Conservation (phyloP, 2,113 vertebrate species). For the Chionomys nivalis region DNA sequence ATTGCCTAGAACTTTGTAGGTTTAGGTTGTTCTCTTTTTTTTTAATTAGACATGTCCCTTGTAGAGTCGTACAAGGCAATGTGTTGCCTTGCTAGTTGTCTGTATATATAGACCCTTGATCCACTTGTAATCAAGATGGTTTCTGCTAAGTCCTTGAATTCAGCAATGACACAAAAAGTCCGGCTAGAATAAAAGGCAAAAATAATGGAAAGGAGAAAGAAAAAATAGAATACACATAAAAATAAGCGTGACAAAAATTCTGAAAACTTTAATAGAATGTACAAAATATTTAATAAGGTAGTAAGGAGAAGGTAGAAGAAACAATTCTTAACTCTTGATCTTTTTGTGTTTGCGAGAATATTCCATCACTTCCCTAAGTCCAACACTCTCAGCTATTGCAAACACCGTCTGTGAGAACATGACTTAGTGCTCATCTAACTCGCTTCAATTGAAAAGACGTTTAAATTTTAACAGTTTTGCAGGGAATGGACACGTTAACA, state of each 20-base stretch:
- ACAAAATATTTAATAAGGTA: not conserved
- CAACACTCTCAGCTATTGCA: not conserved
- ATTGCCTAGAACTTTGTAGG: not conserved
- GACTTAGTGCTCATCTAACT: not conserved
- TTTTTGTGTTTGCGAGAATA: not conserved
- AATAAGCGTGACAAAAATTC: not conserved
- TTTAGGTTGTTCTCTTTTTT: not conserved
- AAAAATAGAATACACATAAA: not conserved
- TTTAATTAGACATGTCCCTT: not conserved
- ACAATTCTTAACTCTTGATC: not conserved
- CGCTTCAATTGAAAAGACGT: constrained; percentile 78
- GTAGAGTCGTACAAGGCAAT: not conserved
- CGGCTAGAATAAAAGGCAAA: not conserved
- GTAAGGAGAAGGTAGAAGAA: not conserved
- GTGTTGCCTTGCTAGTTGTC: not conserved
- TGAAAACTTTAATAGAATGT: not conserved
- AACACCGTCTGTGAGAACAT: not conserved
- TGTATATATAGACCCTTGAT: not conserved
- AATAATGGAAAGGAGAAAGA: not conserved
- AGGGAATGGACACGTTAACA: constrained; percentile 66
- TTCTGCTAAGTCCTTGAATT: not conserved
- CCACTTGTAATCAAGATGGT: not conserved
- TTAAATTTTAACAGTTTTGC: constrained; percentile 73
- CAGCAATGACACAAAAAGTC: not conserved
- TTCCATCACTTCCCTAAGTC: not conserved